Evolutionary conservation across 30 jellyfish, hydroid and myxozoan species (phyloP).

Genomic region (Aurelia sp.): DNA sequence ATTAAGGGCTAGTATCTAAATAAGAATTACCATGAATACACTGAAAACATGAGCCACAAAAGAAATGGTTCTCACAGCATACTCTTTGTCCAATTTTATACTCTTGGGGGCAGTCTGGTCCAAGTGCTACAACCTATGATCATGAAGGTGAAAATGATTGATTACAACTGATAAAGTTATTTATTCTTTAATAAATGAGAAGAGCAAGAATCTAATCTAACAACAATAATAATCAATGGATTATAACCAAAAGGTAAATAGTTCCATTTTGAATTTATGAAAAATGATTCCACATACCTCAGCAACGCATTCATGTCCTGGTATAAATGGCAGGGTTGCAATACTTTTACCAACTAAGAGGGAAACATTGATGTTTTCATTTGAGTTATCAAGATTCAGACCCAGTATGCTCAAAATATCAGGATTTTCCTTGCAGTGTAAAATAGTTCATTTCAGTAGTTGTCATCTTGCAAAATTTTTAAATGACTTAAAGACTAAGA

Average conservation of each 20-base stretch:
- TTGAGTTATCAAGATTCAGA: neutral
- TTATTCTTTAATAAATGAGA: too few relatives aligned
- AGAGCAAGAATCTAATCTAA: too few relatives aligned
- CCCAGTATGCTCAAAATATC: neutral
- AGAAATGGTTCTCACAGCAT: conserved; percentile 75
- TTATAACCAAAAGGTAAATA: too few relatives aligned
- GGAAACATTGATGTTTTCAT: neutral
- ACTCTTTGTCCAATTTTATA: conserved; percentile 51
- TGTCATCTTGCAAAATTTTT: too few relatives aligned
- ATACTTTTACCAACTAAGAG: conserved; percentile 46
- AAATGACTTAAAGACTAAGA: too few relatives aligned
- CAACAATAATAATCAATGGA: too few relatives aligned
- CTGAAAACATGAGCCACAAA: conserved; percentile 69
- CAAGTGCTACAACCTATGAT: conserved; percentile 37
- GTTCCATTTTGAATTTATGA: too few relatives aligned
- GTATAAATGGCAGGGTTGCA: conserved; percentile 68
- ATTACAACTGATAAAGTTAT: too few relatives aligned
- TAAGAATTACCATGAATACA: conserved; percentile 55
- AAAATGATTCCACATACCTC: conserved; percentile 19
- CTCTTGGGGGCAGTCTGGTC: conserved; percentile 52
- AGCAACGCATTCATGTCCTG: conserved; percentile 81
- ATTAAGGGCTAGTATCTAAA: too few relatives aligned
- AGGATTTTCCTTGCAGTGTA: too few relatives aligned
- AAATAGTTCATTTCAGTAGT: too few relatives aligned
- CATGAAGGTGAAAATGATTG: neutral